Conservation (phyloP, 2,797 vertebrate genomes). For the Peromyscus melanophrys region DNA sequence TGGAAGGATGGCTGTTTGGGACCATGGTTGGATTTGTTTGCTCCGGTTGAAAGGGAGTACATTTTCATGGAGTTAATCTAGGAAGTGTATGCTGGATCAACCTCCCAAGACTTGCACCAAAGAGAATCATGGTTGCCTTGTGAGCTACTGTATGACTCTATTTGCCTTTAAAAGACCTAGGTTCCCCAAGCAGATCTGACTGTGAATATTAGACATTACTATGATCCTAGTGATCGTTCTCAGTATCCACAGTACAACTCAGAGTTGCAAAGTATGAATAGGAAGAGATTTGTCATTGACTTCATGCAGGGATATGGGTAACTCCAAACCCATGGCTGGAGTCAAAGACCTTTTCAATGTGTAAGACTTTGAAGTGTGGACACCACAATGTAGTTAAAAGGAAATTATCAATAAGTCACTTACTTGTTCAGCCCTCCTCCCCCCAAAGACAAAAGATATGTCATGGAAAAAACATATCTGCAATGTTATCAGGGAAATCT, state of each 20-base stretch:
- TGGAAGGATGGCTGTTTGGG: conserved; percentile 79
- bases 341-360: conserved; percentile 12
- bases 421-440: conserved; percentile 31
- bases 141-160: conserved; percentile 34
- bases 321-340: neutral
- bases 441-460: conserved; percentile 2
- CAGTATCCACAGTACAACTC: neutral
- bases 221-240: neutral
- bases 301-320: neutral
- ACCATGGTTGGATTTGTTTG: conserved; percentile 74
- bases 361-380: conserved; percentile 26
- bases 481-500: conserved; percentile 31
- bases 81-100: conserved; percentile 28
- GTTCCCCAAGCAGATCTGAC: conserved; percentile 33
- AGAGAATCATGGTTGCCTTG: conserved; percentile 64
- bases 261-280: conserved; percentile 15
- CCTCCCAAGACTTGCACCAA: conserved; percentile 58
- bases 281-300: conserved; percentile 17
- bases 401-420: conserved; percentile 47
- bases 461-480: neutral
- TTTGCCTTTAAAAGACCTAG: conserved; percentile 68
- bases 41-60: conserved; percentile 71
- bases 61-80: conserved; percentile 72
- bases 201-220: conserved; percentile 2
- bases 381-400: conserved; percentile 32